Conservation (phyloP, 2,113 vertebrate genomes). For the Mungos mungo region DNA sequence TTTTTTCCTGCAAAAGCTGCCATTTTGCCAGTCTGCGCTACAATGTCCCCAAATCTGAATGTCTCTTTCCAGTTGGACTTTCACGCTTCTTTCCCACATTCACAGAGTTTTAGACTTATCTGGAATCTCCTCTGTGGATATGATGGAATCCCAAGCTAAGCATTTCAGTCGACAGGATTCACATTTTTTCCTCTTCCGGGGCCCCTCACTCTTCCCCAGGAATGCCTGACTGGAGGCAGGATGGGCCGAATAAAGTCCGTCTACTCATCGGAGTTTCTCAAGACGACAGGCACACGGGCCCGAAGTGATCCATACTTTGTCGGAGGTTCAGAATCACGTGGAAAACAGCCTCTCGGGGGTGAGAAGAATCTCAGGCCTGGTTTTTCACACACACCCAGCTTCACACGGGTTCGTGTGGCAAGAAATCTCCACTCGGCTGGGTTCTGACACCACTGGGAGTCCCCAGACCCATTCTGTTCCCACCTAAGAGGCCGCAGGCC, state of each 20-base stretch:
- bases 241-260: not conserved
- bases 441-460: not conserved
- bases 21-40: no score
- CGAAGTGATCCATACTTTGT: not conserved
- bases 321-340: not conserved
- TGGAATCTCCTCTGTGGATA: not conserved
- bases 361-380: not conserved
- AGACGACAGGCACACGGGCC: not conserved
- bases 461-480: not conserved
- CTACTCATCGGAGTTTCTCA: not conserved
- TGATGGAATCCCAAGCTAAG: not conserved
- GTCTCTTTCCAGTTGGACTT: not conserved
- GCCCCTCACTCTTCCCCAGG: not conserved
- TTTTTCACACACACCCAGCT: not conserved
- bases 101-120: not conserved
- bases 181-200: not conserved
- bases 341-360: not conserved
- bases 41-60: not conserved
- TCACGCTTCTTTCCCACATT: not conserved
- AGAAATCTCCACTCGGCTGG: not conserved
- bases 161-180: not conserved
- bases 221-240: not conserved
- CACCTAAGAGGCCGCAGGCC: not conserved
- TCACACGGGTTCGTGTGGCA: not conserved
- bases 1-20: not conserved